These are phyloP conservation scores for Stichopus chloronotus DNA, from an alignment of 35 echinoderm and acorn worm genomes.

Conservation along the genomic window DNA sequence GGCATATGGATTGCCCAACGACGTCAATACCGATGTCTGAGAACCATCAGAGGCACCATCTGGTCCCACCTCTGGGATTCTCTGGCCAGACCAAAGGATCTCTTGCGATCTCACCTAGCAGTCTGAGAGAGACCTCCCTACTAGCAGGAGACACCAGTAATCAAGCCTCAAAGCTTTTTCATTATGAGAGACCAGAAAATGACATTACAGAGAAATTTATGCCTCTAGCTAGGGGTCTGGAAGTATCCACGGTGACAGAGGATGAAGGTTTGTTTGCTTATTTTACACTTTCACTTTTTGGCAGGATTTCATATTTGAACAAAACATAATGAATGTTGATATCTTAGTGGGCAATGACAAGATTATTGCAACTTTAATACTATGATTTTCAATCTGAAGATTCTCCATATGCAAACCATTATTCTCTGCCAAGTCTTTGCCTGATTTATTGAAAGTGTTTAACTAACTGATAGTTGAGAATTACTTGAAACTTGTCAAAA, in stretches of 20 bases:
- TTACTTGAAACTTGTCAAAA: too few species aligned
- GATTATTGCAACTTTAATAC: too few species aligned
- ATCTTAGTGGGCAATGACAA: too few species aligned
- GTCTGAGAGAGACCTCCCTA: not conserved
- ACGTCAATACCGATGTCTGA: not conserved
- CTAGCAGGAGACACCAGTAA: not conserved
- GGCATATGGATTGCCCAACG: not conserved
- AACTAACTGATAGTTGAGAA: too few species aligned
- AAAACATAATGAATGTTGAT: too few species aligned
- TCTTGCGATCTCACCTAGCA: not conserved
- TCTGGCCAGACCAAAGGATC: not conserved
- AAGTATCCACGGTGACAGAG: not conserved
- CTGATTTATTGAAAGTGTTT: too few species aligned
- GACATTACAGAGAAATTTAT: not conserved
- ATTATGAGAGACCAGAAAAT: slow-evolving; percentile 37
- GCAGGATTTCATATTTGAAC: not conserved
- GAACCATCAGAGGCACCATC: not conserved
- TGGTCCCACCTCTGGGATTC: not conserved
- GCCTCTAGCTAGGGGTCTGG: not conserved
- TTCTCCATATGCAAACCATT: too few species aligned
- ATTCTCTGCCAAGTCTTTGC: too few species aligned
- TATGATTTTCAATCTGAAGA: too few species aligned
- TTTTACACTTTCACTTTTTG: not conserved
- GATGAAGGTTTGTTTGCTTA: not conserved
- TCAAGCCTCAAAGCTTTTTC: not conserved